phyloP scores from a whole-genome alignment of 2,113 vertebrate genomes.

The Stigmatopora nigra region DNA sequence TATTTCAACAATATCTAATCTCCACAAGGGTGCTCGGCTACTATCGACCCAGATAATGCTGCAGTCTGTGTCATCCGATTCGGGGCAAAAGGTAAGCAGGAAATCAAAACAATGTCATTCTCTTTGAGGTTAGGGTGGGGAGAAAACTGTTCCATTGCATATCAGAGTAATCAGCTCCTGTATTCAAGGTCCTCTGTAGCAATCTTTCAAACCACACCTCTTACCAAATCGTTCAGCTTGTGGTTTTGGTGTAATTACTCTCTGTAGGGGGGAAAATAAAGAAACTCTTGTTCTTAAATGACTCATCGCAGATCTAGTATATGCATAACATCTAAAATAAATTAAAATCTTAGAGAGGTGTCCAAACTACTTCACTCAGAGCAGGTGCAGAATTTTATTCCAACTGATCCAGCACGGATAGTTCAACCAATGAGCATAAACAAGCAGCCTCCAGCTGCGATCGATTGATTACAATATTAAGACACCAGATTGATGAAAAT shows the following conservation, averaged over 20 bases:
- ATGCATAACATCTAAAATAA: background rate
- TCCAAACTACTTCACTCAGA: too few species aligned
- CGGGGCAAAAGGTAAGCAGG: constrained; percentile 51
- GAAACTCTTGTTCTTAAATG: background rate
- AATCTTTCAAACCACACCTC: constrained; percentile 19
- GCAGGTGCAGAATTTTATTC: too few species aligned
- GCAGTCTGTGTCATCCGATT: constrained; percentile 41
- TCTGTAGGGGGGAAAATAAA: background rate
- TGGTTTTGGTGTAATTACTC: constrained; percentile 14
- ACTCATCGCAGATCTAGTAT: background rate
- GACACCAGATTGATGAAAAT: too few species aligned
- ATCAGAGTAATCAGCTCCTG: constrained; percentile 27
- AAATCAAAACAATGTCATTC: constrained; percentile 63
- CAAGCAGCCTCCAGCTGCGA: too few species aligned
- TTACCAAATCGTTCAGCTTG: constrained; percentile 15
- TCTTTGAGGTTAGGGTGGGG: constrained; percentile 45
- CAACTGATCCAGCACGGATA: too few species aligned
- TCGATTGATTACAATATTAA: too few species aligned
- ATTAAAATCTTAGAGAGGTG: background rate
- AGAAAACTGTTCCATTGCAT: constrained; percentile 34
- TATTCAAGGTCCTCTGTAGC: constrained; percentile 29
- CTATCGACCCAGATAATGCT: constrained; percentile 45
- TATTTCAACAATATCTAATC: constrained; percentile 30
- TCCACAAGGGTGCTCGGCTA: constrained; percentile 36
- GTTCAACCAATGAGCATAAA: too few species aligned